A percentile compares a stretch with the other conserved stretches of the same genome.
phyloP scores from a whole-genome alignment of 1,140 invertebrate species.

The Sesamia nonagrioides region DNA sequence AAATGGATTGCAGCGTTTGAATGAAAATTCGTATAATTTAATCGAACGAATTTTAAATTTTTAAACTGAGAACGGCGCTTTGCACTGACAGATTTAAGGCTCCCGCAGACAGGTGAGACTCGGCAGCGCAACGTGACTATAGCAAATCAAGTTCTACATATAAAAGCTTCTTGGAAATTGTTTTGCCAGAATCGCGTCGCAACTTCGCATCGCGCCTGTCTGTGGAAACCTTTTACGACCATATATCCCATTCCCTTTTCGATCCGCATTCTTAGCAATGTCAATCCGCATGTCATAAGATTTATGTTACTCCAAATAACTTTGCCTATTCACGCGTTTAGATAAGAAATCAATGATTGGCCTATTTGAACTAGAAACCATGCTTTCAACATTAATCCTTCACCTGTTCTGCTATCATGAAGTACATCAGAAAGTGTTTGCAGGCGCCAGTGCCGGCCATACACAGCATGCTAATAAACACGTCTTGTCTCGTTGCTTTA shows the following conservation, averaged over 20 bases:
- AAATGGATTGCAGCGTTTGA: constrained; percentile 58
- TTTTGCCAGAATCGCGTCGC: too few relatives aligned
- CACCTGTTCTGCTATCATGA: constrained; percentile 59
- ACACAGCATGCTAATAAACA: constrained; percentile 63
- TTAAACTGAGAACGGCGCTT: constrained; percentile 2
- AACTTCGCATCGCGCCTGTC: too few relatives aligned
- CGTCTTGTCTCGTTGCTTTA: constrained; percentile 55
- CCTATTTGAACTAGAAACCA: constrained; percentile 30
- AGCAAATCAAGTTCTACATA: too few relatives aligned
- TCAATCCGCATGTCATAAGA: neutral
- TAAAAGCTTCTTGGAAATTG: too few relatives aligned
- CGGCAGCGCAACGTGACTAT: too few relatives aligned
- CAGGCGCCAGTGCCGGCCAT: constrained; percentile 16
- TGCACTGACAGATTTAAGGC: neutral
- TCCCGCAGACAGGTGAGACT: too few relatives aligned
- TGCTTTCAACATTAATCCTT: constrained; percentile 51
- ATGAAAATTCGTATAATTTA: constrained; percentile 47
- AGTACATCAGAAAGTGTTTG: constrained; percentile 68
- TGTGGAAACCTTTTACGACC: too few relatives aligned
- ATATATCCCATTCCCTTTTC: neutral
- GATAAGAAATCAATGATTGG: constrained; percentile 18
- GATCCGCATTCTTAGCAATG: neutral
- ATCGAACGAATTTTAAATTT: constrained; percentile 25
- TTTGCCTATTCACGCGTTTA: constrained; percentile 11
- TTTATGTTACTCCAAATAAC: constrained; percentile 10